Conservation (phyloP, 2,113 vertebrate genomes). For the Pungitius pungitius region DNA sequence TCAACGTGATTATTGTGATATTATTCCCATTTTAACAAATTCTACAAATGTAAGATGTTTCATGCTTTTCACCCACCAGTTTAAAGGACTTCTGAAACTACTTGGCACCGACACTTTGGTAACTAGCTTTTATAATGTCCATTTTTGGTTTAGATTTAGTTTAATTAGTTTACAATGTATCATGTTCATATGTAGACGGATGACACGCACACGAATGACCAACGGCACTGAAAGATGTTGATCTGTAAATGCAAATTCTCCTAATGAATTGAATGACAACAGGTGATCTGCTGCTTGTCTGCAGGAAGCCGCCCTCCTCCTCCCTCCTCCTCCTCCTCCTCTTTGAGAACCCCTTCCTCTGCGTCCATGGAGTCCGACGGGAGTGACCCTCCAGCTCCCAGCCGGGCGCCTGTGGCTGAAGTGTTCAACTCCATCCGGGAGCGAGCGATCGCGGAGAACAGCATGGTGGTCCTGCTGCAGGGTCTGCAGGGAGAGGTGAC, state of each 20-base stretch:
- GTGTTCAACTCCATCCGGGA: constrained; percentile 90
- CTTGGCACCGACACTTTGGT: too few relatives aligned
- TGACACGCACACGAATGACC: background rate
- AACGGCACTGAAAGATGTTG: background rate
- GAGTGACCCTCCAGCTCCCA: background rate
- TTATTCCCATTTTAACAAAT: too few relatives aligned
- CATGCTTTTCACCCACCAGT: background rate
- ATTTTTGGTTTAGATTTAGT: background rate
- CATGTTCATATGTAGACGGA: background rate
- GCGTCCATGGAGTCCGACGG: constrained; percentile 38
- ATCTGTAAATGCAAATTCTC: background rate
- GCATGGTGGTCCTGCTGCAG: constrained; percentile 93
- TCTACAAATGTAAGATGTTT: background rate
- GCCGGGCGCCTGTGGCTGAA: constrained; percentile 37
- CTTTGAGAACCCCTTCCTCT: background rate
- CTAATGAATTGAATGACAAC: background rate
- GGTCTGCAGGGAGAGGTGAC: constrained; percentile 88
- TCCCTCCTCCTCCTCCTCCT: too few relatives aligned
- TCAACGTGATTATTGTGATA: background rate
- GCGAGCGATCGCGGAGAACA: constrained; percentile 95
- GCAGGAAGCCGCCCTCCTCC: constrained; percentile 9
- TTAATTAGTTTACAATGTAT: background rate
- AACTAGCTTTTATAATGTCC: background rate
- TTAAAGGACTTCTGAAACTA: too few relatives aligned
- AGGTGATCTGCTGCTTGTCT: background rate